These are phyloP conservation scores for Penaeus japonicus DNA, from an alignment of 1,140 invertebrate species.

Conservation along the genomic window DNA sequence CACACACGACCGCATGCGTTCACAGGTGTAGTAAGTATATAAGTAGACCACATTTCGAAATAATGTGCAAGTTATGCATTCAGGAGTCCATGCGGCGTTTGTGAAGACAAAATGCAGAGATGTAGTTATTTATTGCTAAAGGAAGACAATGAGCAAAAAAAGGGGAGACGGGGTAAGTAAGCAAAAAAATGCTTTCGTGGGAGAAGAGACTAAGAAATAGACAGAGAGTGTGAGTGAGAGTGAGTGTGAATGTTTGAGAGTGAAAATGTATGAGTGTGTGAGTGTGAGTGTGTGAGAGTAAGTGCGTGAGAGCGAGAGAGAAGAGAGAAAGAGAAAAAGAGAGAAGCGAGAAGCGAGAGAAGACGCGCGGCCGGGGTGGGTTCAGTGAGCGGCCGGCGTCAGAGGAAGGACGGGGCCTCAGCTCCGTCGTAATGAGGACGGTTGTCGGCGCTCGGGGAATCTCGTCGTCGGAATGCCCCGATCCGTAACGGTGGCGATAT, in stretches of 20 bases:
- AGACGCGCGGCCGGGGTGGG: no score
- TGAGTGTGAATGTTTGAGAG: neutral
- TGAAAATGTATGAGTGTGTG: neutral
- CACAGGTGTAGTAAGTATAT: no score
- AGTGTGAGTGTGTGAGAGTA: neutral
- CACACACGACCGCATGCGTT: no score
- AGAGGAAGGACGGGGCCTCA: no score
- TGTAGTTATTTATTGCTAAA: no score
- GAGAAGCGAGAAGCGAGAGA: neutral
- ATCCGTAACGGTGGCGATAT: constrained; percentile 6
- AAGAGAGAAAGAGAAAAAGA: neutral
- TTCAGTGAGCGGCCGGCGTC: no score
- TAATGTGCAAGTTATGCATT: no score
- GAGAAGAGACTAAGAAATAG: neutral
- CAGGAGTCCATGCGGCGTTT: no score
- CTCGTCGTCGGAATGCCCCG: neutral
- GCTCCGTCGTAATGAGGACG: neutral
- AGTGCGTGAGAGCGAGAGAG: neutral
- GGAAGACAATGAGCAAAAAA: neutral
- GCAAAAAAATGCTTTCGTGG: neutral
- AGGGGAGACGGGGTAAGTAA: neutral
- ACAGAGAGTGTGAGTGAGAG: neutral
- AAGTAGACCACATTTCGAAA: no score
- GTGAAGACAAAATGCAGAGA: no score
- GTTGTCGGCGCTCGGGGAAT: neutral